Evolutionary conservation across 2,888 invertebrate genomes (phyloP), one percentile per base, ranked within the genome.

Genomic region (Andrena trimmerana): DNA sequence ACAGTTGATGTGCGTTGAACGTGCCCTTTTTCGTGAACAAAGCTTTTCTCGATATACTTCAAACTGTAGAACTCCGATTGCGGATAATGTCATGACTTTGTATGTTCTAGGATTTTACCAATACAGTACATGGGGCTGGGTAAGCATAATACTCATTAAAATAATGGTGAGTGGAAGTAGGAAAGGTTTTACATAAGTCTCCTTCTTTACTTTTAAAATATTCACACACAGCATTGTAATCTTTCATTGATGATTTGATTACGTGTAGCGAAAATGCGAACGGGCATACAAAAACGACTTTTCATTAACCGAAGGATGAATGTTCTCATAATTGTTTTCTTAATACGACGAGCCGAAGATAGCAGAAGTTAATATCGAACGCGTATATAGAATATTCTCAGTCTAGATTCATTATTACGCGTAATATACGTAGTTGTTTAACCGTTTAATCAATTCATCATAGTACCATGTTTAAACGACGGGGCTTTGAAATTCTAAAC

Each of bases 91-190:
- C 42, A 54, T 94, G 91, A 90, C 57, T 54, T 62, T 70, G 72
- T 78, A 69, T 75, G 83, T 89, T 86, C 24, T 86, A 94, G 94
- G 93, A 92, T 57, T 93, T 94, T 86, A 83, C 89, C 82, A 92
- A 90, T 89, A 89, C 93, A 88, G 92, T 92, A 82, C 92, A 93
- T 82, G 91, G 90, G 78, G 82, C 90, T 89, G 92, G 93, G 93
- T 94, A 91, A 94, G 93, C 86, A 89, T 86, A 88, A 89, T 84
- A 86, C 75, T 89, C 74, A 78, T 85, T 83, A 83, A 84, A 60
- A 67, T 75, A 84, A 91, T 82, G 87, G 84, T 90, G 83, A 91
- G 86, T 90, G 89, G 76, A 90, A 90, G 89, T 90, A 89, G 87
- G 88, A 91, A 91, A 91, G 89, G 85, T 90, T 86, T 83, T 78